Percentiles rank a stretch among this genome's conserved stretches.
Evolutionary conservation across 1,140 invertebrate species (phyloP).

Genomic region (Neotoxoptera formosana): DNA sequence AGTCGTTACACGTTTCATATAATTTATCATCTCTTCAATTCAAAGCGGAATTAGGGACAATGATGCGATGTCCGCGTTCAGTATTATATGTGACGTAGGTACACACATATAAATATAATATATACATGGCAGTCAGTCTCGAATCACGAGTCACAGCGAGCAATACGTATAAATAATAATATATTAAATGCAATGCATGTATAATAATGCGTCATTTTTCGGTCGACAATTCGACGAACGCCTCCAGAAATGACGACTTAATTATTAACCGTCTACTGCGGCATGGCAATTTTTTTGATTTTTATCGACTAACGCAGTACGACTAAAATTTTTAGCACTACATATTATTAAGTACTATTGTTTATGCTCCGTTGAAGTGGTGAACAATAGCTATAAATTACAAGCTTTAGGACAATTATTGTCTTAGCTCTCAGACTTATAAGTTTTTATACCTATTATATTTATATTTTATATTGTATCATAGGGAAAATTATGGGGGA

Average conservation of each 20-base stretch:
- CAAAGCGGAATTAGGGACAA: slow-evolving; percentile 8
- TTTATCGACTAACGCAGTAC: neutral
- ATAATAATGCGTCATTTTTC: slow-evolving; percentile 6
- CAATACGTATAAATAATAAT: slow-evolving; percentile 11
- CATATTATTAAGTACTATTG: neutral
- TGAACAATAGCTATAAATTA: neutral
- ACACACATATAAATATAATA: neutral
- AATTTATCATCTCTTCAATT: slow-evolving; percentile 11
- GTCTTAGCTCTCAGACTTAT: neutral
- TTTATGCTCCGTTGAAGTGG: neutral
- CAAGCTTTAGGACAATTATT: neutral
- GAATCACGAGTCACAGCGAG: neutral
- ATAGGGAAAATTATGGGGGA: too few species aligned
- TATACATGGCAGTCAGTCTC: neutral
- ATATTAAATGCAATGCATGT: neutral
- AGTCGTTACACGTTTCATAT: neutral
- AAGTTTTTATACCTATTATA: neutral
- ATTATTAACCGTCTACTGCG: neutral
- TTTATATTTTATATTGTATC: too few species aligned
- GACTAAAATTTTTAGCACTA: neutral
- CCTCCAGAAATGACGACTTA: neutral
- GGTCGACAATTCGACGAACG: neutral
- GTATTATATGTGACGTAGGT: neutral
- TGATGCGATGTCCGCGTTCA: neutral
- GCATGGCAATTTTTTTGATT: neutral